These are phyloP conservation scores for Aproaerema taeniolella DNA, from an alignment of 2,888 invertebrate genomes.

Conservation along the genomic window DNA sequence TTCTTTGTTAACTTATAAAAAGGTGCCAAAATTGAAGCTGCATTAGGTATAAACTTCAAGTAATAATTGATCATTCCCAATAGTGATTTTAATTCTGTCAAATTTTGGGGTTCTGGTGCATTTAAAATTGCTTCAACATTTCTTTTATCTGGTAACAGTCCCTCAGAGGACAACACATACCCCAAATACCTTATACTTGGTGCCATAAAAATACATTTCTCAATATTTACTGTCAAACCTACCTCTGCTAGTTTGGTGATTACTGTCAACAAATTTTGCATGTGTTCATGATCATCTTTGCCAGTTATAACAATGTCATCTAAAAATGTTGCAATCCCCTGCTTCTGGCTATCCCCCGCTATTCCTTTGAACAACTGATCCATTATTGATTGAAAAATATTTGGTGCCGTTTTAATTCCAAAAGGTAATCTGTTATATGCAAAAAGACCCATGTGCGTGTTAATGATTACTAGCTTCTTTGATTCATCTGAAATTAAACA, in stretches of 20 bases:
- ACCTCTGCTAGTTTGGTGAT: neutral
- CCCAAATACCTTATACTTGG: neutral
- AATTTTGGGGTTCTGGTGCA: neutral
- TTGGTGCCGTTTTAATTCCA: neutral
- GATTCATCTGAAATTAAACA: neutral
- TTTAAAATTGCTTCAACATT: neutral
- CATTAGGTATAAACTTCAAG: neutral
- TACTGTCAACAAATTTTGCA: neutral
- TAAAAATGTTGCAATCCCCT: neutral
- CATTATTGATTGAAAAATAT: too few species aligned
- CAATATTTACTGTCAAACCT: neutral
- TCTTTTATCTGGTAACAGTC: neutral
- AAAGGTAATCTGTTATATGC: neutral
- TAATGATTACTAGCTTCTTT: conserved; percentile 19
- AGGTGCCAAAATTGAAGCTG: neutral
- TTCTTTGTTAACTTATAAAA: neutral
- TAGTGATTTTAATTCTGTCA: conserved; percentile 2
- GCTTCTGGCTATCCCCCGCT: neutral
- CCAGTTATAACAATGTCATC: conserved; percentile 4
- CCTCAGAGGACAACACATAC: neutral
- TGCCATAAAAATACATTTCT: neutral
- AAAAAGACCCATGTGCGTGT: conserved; percentile 7
- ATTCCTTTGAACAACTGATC: neutral
- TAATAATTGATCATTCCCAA: conserved; percentile 1
- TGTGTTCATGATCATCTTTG: neutral